These are phyloP conservation scores for Neomonachus schauinslandi DNA, from an alignment of 2,113 vertebrate genomes.

Conservation along the genomic window DNA sequence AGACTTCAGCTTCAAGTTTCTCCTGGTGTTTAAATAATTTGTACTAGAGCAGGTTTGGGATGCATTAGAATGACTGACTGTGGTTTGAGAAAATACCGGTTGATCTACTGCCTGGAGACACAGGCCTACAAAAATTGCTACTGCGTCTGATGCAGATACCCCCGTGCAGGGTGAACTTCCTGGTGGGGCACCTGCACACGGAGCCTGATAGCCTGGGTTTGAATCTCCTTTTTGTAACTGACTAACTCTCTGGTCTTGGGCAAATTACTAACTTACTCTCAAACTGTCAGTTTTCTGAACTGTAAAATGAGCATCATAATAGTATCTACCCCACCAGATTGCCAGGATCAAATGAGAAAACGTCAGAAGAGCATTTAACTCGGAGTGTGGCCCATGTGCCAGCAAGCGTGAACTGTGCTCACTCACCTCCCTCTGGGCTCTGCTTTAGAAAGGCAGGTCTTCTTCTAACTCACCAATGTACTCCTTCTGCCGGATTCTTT, in stretches of 20 bases:
- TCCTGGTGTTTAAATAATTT: not conserved
- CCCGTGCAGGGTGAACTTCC: not conserved
- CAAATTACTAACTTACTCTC: not conserved
- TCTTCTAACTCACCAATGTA: not conserved
- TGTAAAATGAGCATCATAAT: not conserved
- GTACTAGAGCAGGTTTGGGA: not conserved
- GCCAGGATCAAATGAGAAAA: not conserved
- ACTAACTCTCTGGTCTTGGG: not conserved
- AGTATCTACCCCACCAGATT: not conserved
- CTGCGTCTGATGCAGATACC: not conserved
- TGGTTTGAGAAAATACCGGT: not conserved
- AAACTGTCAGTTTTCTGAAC: constrained; percentile 9
- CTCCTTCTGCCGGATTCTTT: not conserved
- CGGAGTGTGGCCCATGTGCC: not conserved
- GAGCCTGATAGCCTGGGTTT: not conserved
- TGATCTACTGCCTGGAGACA: not conserved
- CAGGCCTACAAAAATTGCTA: not conserved
- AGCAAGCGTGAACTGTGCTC: not conserved
- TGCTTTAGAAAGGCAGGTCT: not conserved
- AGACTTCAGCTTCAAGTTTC: not conserved
- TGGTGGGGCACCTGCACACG: not conserved
- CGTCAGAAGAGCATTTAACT: not conserved
- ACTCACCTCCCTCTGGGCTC: not conserved
- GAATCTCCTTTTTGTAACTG: not conserved
- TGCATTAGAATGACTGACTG: not conserved